Base-by-base conservation (phyloP, 92 coral and sea anemone species). In the Montipora capitata region DNA sequence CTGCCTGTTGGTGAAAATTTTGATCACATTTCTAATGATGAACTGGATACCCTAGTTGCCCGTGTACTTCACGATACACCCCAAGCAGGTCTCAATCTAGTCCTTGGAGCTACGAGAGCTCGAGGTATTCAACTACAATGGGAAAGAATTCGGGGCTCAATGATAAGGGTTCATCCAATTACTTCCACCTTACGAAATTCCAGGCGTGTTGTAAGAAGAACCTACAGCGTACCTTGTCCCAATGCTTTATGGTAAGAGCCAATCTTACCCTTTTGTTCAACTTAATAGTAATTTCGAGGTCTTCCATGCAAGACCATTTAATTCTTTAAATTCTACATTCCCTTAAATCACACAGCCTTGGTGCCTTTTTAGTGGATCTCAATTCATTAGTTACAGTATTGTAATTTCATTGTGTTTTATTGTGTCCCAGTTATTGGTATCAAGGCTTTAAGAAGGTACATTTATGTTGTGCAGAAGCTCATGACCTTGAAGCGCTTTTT, bases 111-210 rank as follows among this genome's bases (percentile, higher is more conserved):
- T 11, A 11, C 64, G 4, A 3, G 64, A 58, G 64, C 64, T 58
- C 13, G 64, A 11, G 64, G 64, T 58, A 4, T 58, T 58, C 64
- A 17, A 58, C 14, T 58, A 13, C 64, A 58, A 58, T 54, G 75
- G 14, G 76, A 71, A 2, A 4, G 52, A 6, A 71, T 71, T 7
- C 75, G 75, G 14, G 76, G 41, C 10, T 15, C 76, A 6, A 71
- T 71, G 20, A 70, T 70, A 70, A 70, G 75, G 27, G 76, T 71
- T 42, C 17, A 71, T 42, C 76, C 40, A 14, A 14, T 71, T 13
- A 71, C 76, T 4, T 41, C 38, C 10, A 71, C 76, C 2, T 43
- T 40, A 43, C 76, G 39, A 12, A 16, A 71, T 71, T n/a, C 76
- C 18, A 42, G 76, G 57, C 57, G 76, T 68, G 74, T 68, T 7